Evolutionary conservation across 2,888 invertebrate species (phyloP).

Genomic region (Koerneria pararmatus): DNA sequence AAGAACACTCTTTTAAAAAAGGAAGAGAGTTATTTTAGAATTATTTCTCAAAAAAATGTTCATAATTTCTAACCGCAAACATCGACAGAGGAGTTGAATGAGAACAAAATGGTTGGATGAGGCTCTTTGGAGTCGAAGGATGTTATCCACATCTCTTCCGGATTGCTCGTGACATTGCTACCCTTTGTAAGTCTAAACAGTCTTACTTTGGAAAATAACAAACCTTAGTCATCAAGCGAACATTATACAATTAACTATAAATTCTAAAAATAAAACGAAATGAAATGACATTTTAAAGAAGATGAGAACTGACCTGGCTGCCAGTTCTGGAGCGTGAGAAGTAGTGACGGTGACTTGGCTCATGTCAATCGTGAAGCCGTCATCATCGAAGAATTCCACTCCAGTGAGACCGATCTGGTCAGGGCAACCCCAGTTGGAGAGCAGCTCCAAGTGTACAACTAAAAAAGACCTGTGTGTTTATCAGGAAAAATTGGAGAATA

Average conservation of each 20-base stretch:
- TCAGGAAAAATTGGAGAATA: no score
- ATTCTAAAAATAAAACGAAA: no score
- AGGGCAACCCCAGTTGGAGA: conserved; percentile 63
- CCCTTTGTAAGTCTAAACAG: conserved; percentile 68
- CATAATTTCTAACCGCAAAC: conserved; percentile 25
- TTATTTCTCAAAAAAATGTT: neutral
- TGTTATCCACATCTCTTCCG: conserved; percentile 67
- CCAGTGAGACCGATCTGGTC: conserved; percentile 64
- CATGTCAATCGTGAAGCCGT: conserved; percentile 60
- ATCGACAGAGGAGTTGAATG: conserved; percentile 32
- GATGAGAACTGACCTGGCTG: no score
- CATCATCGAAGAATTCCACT: conserved; percentile 62
- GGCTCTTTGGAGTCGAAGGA: conserved; percentile 46
- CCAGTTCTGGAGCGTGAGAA: no score
- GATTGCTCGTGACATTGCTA: conserved; percentile 70
- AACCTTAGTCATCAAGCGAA: no score
- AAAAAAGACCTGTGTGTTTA: no score
- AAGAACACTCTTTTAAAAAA: conserved; percentile 1
- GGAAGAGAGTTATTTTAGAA: neutral
- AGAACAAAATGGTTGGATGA: conserved; percentile 33
- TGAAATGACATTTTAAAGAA: no score
- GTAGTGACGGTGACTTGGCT: no score
- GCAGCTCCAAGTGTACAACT: conserved; percentile 61
- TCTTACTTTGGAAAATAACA: neutral
- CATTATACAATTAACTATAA: no score